Evolutionary conservation across 2,113 vertebrate species (phyloP), one percentile per base, ranked within the genome.

Genomic region (Pseudorectes ferrugineus): DNA sequence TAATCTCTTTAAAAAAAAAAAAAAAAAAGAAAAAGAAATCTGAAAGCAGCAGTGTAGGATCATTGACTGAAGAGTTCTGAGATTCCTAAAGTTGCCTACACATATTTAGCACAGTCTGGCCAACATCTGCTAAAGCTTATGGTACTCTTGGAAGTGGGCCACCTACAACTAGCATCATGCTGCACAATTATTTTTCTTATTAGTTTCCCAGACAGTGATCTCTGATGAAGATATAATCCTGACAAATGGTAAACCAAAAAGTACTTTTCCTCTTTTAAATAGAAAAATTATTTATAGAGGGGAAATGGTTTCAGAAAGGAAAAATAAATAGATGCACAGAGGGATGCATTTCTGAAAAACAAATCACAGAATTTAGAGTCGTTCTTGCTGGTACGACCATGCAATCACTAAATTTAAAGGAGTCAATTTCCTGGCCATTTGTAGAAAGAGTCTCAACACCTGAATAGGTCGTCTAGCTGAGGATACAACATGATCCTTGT

Each of bases 121-220:
- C 73, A 88, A 87, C 68, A 81, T 57, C 59, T 95, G 82, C 68
- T 92, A 73, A 89, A 92, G 45, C 77, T 93, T 92, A 85, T 74
- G 74, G 59, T 77, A 33, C 31, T 66, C 31, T 66, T 92, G 78
- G 88, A 89, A 90, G 12, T 46, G 46, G n/a, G 40, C 36, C 70
- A 93, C 55, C 11, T 61, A 81, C 36, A 85, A 40, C 31, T 52
- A 40, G 23, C 23, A 81, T 46, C 73, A 92, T 73, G 31, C 35
- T 83, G 40, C 23, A 72, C 29, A 55, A 16, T 68, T 42, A 1
- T 49, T 58, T 67, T 74, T 51, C 70, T 77, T 31, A 65, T 76
- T 89, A 33, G 18, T 51, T 93, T 89, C 40, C 23, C 40, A 55
- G 40, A 40, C 36, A 87, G 25, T 29, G 68, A 43, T 72, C 49